Evolutionary conservation across 2,888 invertebrate species (phyloP).

Genomic region (Polia nebulosa): DNA sequence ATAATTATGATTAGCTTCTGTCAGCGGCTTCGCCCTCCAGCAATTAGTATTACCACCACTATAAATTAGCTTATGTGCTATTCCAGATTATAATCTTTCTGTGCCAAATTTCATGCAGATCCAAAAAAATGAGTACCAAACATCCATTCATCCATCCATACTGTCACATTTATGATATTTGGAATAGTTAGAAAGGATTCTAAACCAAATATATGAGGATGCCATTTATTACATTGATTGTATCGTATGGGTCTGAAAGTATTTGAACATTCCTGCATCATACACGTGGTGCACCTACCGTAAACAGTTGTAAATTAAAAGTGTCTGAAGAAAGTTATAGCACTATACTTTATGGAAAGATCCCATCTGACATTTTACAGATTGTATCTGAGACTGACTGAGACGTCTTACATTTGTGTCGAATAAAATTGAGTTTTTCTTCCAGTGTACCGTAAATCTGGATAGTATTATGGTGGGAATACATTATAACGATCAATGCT

Average conservation of each 20-base stretch:
- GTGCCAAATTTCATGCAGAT: no score
- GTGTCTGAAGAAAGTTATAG: conserved; percentile 14
- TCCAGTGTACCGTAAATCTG: background rate
- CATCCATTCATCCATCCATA: no score
- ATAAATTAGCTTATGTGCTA: no score
- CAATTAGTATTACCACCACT: no score
- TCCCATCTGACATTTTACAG: conserved; percentile 11
- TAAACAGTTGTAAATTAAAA: conserved; percentile 5
- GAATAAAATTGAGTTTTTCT: conserved; percentile 17
- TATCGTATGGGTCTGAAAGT: background rate
- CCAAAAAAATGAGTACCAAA: no score
- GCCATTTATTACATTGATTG: background rate
- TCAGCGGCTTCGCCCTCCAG: no score
- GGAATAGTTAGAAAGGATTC: no score
- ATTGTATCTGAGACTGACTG: background rate
- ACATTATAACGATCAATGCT: background rate
- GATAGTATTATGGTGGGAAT: background rate
- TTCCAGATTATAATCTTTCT: no score
- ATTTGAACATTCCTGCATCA: background rate
- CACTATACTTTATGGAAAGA: conserved; percentile 6
- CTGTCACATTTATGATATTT: no score
- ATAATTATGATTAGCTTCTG: no score
- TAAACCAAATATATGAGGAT: background rate
- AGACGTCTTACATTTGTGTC: no score
- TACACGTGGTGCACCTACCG: background rate